A percentile compares a stretch with the other conserved stretches of the same genome.
These are phyloP conservation scores for Xylota sylvarum DNA, from an alignment of 2,888 invertebrate species.

Conservation along the genomic window DNA sequence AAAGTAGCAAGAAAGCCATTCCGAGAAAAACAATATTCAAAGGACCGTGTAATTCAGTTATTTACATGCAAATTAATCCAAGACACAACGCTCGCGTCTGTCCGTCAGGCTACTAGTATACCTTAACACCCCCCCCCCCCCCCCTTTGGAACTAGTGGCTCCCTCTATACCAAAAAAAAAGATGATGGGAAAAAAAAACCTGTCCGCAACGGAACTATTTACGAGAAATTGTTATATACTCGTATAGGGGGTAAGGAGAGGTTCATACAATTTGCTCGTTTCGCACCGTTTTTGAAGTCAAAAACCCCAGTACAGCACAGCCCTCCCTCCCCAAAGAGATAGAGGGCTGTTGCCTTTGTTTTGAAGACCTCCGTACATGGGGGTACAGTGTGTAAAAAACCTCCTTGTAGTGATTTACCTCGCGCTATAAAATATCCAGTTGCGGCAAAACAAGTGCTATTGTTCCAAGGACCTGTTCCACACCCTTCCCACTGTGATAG, in stretches of 20 bases:
- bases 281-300: conserved; percentile 52
- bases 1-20: conserved; percentile 69
- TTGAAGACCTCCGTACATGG: conserved; percentile 15
- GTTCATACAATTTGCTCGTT: conserved; percentile 65
- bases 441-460: conserved; percentile 76
- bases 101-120: conserved; percentile 73
- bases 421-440: conserved; percentile 75
- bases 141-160: neutral
- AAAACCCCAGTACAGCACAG: conserved; percentile 32
- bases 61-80: conserved; percentile 77
- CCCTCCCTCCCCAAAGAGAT: neutral
- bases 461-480: conserved; percentile 57
- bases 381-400: conserved; percentile 48
- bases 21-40: conserved; percentile 75
- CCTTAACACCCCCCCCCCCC: neutral
- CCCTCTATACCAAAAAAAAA: conserved; percentile 32
- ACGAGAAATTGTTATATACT: conserved; percentile 69
- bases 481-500: neutral
- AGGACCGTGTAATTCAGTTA: conserved; percentile 77
- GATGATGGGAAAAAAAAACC: conserved; percentile 40
- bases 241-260: neutral
- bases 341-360: conserved; percentile 60
- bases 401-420: conserved; percentile 74
- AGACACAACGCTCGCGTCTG: conserved; percentile 68
- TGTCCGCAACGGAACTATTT: conserved; percentile 74